phyloP scores from a whole-genome alignment of 2,797 vertebrate genomes.

The Strix occidentalis region DNA sequence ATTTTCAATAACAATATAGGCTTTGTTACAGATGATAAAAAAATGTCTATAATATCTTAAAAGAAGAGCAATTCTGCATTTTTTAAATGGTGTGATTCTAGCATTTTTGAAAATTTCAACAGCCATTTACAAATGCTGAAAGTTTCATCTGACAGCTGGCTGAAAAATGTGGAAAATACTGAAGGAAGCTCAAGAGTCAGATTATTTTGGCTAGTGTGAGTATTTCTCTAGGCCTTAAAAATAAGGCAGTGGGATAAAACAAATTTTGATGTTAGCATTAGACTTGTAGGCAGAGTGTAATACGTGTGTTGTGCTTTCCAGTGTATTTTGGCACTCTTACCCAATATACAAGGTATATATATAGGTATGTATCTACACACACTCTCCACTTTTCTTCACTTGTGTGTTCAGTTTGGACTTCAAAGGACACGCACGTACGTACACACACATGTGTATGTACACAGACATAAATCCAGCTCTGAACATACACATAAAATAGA shows the following conservation, averaged over 20 bases:
- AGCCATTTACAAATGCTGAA: neutral
- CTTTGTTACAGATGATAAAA: neutral
- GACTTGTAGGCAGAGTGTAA: neutral
- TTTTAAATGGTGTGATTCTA: neutral
- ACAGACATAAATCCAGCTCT: neutral
- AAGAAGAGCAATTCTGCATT: neutral
- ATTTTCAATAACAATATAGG: neutral
- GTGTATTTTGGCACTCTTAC: neutral
- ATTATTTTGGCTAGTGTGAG: slow-evolving; percentile 1
- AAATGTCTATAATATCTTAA: neutral
- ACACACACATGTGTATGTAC: accelerated
- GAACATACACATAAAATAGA: neutral
- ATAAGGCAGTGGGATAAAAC: neutral
- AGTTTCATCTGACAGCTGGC: neutral
- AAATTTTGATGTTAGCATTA: neutral
- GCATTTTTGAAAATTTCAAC: neutral
- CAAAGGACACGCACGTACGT: neutral
- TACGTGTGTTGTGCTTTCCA: neutral
- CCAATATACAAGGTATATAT: neutral
- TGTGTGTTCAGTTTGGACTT: neutral
- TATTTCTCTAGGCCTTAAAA: slow-evolving; percentile 31
- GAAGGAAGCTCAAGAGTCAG: neutral
- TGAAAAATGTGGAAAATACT: neutral
- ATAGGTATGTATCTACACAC: no score
- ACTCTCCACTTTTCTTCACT: neutral